Evolutionary conservation across 2,888 invertebrate genomes (phyloP), one percentile per base, ranked within the genome.

Genomic region (Aphidius colemani): DNA sequence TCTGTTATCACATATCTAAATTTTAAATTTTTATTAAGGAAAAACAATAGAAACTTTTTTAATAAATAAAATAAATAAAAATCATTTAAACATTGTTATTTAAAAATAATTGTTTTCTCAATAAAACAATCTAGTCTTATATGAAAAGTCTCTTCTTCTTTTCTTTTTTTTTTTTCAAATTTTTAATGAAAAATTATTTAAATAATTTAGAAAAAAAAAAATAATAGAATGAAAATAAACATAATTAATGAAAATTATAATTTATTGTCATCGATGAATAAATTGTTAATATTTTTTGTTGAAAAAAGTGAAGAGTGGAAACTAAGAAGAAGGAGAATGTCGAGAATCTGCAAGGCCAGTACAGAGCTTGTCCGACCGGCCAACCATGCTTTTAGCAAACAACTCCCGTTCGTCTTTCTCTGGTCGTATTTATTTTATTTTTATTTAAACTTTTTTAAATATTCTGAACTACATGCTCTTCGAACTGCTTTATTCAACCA

Each of bases 1-100:
- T 99, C 99, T 73, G 98, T 99, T 85, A 99, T 95, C 83, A 99
- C 98, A 88, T 99, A 98, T 87, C 98, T 99, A 86, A 72, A 73
- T 61, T 50, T 51, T 62, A 66, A 55, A 48, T 53, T 18, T 59
- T 69, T 67, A 74, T 82, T 78, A 82, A 83, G 82, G 76, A 83
- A 80, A 74, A 68, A 69, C 69, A 62, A 70, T 67, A 66, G 6
- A 30, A 53, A 45, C 48, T 55, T 18, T 41, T 51, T 66, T 59
- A 66, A 69, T 53, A 60, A 66, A 68, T 63, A 61, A 65, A 66
- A 69, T 53, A 60, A 66, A 68, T 63, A 61, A 65, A 56, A 53
- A 53, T 13, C 39, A 44, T 50, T 44, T 59, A 11, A 10, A 56
- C 7, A 53, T 9, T 8, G 9, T 5, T 46, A 46, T 48, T 61